Evolutionary conservation across 1,140 invertebrate species (phyloP).

Genomic region (Cotesia glomerata): DNA sequence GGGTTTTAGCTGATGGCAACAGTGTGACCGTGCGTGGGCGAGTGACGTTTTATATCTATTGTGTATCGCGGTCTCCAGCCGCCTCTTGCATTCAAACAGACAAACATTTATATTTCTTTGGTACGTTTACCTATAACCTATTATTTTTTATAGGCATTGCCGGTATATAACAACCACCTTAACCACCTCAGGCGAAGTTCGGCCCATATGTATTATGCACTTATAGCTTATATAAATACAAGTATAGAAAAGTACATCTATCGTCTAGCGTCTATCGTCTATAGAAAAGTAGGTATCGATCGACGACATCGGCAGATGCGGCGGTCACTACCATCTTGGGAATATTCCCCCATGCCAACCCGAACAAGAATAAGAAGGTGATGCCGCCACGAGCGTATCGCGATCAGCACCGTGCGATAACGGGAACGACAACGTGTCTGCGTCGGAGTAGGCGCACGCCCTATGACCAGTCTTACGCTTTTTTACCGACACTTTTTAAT

Average conservation of each 20-base stretch:
- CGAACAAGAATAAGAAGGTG: conserved; percentile 2
- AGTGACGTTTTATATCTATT: too few relatives aligned
- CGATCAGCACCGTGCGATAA: conserved; percentile 25
- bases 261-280: too few relatives aligned
- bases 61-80: too few relatives aligned
- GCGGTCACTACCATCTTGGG: conserved; percentile 20
- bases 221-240: neutral
- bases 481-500: neutral
- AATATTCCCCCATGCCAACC: neutral
- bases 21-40: too few relatives aligned
- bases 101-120: too few relatives aligned
- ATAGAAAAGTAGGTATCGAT: conserved; percentile 7
- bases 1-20: too few relatives aligned
- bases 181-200: conserved; percentile 3
- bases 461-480: conserved; percentile 24
- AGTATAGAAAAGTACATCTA: neutral
- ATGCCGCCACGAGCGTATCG: conserved; percentile 18
- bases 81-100: too few relatives aligned
- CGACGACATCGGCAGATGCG: conserved; percentile 15
- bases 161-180: too few relatives aligned
- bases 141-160: too few relatives aligned
- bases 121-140: too few relatives aligned
- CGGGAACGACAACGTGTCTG: conserved; percentile 30
- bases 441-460: conserved; percentile 22
- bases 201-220: neutral